Conservation (phyloP, 1,140 invertebrate species). For the Subanguina moxae region DNA sequence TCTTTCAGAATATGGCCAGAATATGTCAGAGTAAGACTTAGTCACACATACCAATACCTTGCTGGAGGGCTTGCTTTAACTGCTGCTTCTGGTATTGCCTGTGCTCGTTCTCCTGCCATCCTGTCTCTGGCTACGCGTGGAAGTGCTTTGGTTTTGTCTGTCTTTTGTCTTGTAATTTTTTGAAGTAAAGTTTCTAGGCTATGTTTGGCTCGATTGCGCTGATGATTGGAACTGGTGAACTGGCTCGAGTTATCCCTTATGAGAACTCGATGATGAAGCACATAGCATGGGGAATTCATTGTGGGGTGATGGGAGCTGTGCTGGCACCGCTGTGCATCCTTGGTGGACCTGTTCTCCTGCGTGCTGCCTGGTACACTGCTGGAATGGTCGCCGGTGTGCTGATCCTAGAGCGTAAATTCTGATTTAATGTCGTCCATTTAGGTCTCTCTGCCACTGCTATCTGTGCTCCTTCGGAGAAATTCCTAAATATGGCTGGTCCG, state of each 20-base stretch:
- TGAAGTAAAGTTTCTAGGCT: constrained; percentile 35
- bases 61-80: constrained; percentile 78
- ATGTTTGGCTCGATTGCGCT: constrained; percentile 68
- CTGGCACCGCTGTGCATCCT: constrained; percentile 83
- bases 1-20: constrained; percentile 83
- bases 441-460: constrained; percentile 78
- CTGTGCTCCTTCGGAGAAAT: constrained; percentile 92
- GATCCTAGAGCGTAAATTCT: too few species aligned
- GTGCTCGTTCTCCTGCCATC: constrained; percentile 72
- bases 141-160: constrained; percentile 48
- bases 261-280: too few species aligned
- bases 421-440: constrained; percentile 40
- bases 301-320: constrained; percentile 77
- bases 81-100: constrained; percentile 76
- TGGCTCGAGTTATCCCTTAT: too few species aligned
- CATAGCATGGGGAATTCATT: too few species aligned
- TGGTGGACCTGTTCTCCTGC: constrained; percentile 79
- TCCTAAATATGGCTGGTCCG: constrained; percentile 66
- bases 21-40: constrained; percentile 82
- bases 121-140: constrained; percentile 71
- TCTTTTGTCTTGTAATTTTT: background rate
- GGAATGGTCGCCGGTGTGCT: constrained; percentile 75
- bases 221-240: constrained; percentile 79
- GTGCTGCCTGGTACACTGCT: constrained; percentile 88
- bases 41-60: constrained; percentile 85